These are phyloP conservation scores for Mactromeris polynyma DNA, from an alignment of 2,888 invertebrate species.

Conservation along the genomic window DNA sequence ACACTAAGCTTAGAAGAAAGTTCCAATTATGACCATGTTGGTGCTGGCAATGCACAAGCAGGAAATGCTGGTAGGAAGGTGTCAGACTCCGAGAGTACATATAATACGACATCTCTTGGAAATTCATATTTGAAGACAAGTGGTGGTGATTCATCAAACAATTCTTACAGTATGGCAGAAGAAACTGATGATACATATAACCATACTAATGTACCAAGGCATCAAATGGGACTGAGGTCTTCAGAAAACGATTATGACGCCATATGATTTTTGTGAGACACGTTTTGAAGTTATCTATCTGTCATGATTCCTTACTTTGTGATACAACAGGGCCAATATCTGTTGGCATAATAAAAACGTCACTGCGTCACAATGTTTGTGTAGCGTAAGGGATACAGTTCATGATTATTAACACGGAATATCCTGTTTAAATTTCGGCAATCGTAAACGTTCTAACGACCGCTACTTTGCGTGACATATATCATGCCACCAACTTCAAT, in stretches of 20 bases:
- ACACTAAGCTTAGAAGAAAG: slow-evolving; percentile 4
- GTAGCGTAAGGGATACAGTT: too few species aligned
- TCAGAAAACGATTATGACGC: neutral
- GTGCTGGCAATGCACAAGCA: neutral
- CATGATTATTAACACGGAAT: too few species aligned
- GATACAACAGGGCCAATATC: too few species aligned
- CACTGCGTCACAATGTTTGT: too few species aligned
- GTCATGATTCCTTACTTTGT: too few species aligned
- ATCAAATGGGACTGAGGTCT: neutral
- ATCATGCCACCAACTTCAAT: too few species aligned
- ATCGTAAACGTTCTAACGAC: too few species aligned
- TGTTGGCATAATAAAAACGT: too few species aligned
- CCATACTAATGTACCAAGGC: neutral
- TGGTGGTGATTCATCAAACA: neutral
- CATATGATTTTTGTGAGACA: neutral
- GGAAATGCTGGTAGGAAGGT: neutral
- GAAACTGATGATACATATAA: neutral
- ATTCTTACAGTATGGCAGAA: neutral
- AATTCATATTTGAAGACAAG: neutral
- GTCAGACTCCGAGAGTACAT: neutral
- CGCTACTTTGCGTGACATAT: too few species aligned
- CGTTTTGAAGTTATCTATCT: neutral
- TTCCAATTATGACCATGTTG: neutral
- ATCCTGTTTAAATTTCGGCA: too few species aligned
- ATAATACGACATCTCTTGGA: neutral